Evolutionary conservation across 2,888 invertebrate genomes (phyloP).

Genomic region (Pachydiplax longipennis): DNA sequence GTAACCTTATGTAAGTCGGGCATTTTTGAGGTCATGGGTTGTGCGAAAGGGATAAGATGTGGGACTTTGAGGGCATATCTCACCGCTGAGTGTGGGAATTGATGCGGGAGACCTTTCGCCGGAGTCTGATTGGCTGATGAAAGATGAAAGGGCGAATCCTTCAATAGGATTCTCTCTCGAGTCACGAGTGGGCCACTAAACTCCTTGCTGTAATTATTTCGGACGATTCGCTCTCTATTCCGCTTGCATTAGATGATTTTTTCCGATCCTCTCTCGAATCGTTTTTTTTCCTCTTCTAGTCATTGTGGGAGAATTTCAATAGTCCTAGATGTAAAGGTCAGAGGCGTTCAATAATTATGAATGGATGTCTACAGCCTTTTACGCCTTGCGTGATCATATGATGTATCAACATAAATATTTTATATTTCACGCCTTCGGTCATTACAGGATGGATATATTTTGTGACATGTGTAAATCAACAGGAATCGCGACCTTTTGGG

Average conservation of each 20-base stretch:
- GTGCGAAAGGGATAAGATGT: background rate
- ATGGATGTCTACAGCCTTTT: no score
- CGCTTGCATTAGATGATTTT: background rate
- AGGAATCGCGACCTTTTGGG: no score
- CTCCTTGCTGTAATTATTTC: background rate
- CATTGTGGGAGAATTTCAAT: no score
- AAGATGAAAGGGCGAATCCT: background rate
- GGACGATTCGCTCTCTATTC: no score
- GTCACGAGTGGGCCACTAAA: background rate
- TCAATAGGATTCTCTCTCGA: background rate
- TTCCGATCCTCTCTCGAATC: background rate
- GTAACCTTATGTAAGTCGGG: background rate
- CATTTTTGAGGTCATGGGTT: background rate
- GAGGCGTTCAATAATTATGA: no score
- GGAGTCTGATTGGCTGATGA: background rate
- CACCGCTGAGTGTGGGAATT: background rate
- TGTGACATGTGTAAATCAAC: no score
- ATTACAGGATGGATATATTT: no score
- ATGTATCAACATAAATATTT: no score
- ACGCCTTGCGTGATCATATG: no score
- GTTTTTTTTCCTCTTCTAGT: background rate
- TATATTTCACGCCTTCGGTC: no score
- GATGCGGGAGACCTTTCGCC: background rate
- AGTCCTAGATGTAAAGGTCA: no score
- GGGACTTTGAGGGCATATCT: background rate